Base-by-base conservation (phyloP, 64 coral and sea anemone species). In the Stylophora pistillata region DNA sequence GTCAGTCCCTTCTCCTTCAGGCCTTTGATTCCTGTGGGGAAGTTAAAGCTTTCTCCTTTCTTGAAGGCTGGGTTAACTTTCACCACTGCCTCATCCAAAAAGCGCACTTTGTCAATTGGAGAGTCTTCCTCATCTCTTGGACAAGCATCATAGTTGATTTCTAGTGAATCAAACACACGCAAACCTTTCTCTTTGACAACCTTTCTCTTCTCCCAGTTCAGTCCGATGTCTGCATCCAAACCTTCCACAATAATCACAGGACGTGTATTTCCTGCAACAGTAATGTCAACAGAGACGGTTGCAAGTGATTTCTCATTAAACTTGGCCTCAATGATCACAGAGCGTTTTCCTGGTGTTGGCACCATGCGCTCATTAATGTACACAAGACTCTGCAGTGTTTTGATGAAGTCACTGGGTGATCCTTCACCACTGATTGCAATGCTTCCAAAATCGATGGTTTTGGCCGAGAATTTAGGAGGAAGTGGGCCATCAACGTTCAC, bases 361-460 rank as follows among this genome's bases (percentile, higher is more conserved):
- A 88, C 56, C 31, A 90, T 32, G 13, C 86, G 85, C 81, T 96
- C 92, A 58, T 96, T 96, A 60, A 89, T 74, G 58, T 96, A 96
- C n/a, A 68, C 89, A 57, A 96, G 62, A 58, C 76, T 89, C 25
- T 80, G 87, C 27, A 96, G 70, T 17, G 86, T 33, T 27, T 57
- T 90, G 53, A 93, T 53, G 26, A 96, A 93, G 11, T 93, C 91
- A 53, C 90, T 56, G 26, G 95, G 95, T 81, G 79, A 30, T 72
- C 95, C 95, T 55, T 17, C 53, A 1, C 95, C 95, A 82, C 37
- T 88, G 64, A 96, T 85, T 41, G 66, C 75, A 9, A 96, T 73
- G 0, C 64, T 76, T 55, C 66, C 58, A 76, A 92, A 93, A 59
- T 88, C 78, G 21, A 82, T 53, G 4, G 53, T 18, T 15, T 81